Evolutionary conservation across 2,113 vertebrate species (phyloP).

Genomic region (Sylvietta virens): DNA sequence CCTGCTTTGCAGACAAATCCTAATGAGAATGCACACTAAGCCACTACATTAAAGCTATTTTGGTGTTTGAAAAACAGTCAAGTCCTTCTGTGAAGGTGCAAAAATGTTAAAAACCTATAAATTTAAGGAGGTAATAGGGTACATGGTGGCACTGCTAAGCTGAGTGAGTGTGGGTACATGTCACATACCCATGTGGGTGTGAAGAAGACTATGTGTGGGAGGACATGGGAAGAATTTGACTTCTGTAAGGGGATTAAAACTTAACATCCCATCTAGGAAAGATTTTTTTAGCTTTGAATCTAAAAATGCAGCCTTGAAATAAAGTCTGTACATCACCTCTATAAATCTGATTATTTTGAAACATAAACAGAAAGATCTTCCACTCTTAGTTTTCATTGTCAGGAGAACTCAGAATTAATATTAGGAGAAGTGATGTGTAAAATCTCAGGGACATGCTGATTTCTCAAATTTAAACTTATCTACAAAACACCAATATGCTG

Average conservation of each 20-base stretch:
- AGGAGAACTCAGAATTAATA: neutral
- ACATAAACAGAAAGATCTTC: neutral
- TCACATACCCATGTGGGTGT: neutral
- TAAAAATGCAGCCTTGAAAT: neutral
- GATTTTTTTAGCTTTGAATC: neutral
- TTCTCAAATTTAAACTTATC: neutral
- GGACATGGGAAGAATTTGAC: neutral
- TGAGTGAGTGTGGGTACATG: neutral
- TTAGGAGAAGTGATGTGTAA: neutral
- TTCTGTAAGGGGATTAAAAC: neutral
- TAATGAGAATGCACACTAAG: neutral
- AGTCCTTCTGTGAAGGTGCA: neutral
- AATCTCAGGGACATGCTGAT: neutral
- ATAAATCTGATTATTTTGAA: neutral
- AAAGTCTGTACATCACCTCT: neutral
- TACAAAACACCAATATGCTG: neutral
- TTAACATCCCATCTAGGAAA: neutral
- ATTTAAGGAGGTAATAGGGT: neutral
- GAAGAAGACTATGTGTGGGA: neutral
- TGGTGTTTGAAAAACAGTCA: neutral
- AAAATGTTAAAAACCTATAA: conserved; percentile 17
- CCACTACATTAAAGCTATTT: neutral
- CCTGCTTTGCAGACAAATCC: neutral
- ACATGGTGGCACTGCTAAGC: neutral
- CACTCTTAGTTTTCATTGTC: neutral